Evolutionary conservation across 1,140 invertebrate species (phyloP).

Genomic region (Physella acuta): DNA sequence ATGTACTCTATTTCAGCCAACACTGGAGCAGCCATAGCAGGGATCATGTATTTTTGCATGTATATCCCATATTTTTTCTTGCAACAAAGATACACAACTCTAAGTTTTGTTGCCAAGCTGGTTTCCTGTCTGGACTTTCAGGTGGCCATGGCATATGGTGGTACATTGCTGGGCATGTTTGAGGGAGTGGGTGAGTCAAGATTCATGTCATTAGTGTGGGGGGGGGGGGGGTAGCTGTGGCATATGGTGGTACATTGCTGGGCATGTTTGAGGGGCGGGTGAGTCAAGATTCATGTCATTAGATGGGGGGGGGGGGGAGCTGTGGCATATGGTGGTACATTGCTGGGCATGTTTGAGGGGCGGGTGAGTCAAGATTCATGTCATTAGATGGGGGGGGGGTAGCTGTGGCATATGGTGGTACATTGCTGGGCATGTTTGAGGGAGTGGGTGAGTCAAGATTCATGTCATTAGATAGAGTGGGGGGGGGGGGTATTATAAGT

Average conservation of each 20-base stretch:
- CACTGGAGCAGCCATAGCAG: slow-evolving; percentile 46
- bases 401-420: slow-evolving; percentile 43
- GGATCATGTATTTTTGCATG: slow-evolving; percentile 51
- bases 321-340: no score
- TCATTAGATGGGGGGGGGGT: no score
- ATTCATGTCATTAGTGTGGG: not conserved
- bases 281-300: slow-evolving; percentile 27
- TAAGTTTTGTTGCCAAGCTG: slow-evolving; percentile 36
- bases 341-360: no score
- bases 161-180: slow-evolving; percentile 42
- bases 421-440: slow-evolving; percentile 44
- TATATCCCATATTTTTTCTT: slow-evolving; percentile 64
- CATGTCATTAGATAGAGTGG: not conserved
- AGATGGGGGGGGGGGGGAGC: no score
- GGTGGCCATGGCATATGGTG: slow-evolving; percentile 41
- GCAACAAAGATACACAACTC: slow-evolving; percentile 61
- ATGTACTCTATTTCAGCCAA: slow-evolving; percentile 41
- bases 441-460: slow-evolving; percentile 52
- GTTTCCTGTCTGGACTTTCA: slow-evolving; percentile 38
- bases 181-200: slow-evolving; percentile 54
- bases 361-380: no score
- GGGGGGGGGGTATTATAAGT: no score
- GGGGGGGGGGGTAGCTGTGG: no score
- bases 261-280: slow-evolving; percentile 53
- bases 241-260: slow-evolving; percentile 45